These are phyloP conservation scores for Melangyna quadrimaculata DNA, from an alignment of 2,888 invertebrate species.

Conservation along the genomic window DNA sequence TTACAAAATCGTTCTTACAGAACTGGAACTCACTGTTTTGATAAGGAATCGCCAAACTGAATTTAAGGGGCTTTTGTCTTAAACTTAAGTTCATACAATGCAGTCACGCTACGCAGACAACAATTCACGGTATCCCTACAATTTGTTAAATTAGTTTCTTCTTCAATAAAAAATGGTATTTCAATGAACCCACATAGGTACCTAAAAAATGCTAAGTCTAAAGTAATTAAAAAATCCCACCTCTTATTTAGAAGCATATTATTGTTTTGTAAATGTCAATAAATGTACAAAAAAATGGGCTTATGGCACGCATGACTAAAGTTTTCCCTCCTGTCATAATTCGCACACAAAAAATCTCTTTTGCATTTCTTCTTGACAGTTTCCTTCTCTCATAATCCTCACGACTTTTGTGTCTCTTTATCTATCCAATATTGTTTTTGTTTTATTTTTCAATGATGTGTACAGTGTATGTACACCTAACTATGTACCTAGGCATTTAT, in stretches of 20 bases:
- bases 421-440: slow-evolving; percentile 39
- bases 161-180: not conserved
- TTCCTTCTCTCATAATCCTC: slow-evolving; percentile 8
- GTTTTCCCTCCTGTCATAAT: slow-evolving; percentile 16
- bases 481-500: not conserved
- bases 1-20: too few species aligned
- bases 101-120: too few species aligned
- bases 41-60: too few species aligned
- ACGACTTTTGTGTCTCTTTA: not conserved
- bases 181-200: not conserved
- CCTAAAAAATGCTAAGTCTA: not conserved
- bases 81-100: too few species aligned
- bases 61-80: too few species aligned
- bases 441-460: slow-evolving; percentile 13
- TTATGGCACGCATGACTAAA: slow-evolving; percentile 48
- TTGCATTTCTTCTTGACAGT: slow-evolving; percentile 1
- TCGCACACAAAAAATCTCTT: not conserved
- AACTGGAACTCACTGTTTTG: too few species aligned
- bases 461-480: not conserved
- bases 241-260: not conserved
- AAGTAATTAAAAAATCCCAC: not conserved
- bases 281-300: not conserved
- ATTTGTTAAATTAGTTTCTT: not conserved
- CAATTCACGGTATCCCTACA: too few species aligned
- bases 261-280: slow-evolving; percentile 34